These are phyloP conservation scores for Arizona elegans DNA, from an alignment of 2,113 vertebrate species.

Conservation along the genomic window DNA sequence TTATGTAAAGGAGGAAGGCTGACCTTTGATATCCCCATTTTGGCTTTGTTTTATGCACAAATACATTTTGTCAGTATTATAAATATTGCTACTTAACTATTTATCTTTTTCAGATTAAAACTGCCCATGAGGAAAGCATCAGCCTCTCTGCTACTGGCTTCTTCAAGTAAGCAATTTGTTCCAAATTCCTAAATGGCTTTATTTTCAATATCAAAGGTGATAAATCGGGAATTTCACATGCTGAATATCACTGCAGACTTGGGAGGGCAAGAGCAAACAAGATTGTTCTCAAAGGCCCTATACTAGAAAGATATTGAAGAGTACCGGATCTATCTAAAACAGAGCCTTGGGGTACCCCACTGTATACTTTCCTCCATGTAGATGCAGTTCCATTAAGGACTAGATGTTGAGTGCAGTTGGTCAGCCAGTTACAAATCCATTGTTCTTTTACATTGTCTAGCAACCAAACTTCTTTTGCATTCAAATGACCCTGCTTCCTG, in stretches of 20 bases:
- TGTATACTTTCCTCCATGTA: not conserved
- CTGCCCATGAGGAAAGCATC: slow-evolving; percentile 76
- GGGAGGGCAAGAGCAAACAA: not conserved
- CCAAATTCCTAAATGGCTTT: not conserved
- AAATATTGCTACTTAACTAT: slow-evolving; percentile 14
- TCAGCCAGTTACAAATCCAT: not conserved
- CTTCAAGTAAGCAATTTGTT: slow-evolving; percentile 72
- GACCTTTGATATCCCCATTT: not conserved
- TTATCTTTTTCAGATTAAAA: slow-evolving; percentile 62
- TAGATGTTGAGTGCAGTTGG: not conserved
- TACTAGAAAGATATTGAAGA: not conserved
- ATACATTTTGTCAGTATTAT: not conserved
- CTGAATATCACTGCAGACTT: not conserved
- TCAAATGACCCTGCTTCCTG: not conserved
- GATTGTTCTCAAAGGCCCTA: not conserved
- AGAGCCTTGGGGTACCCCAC: not conserved
- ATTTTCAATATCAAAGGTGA: not conserved
- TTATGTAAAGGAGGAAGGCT: not conserved
- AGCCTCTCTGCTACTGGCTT: slow-evolving; percentile 85
- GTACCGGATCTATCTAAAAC: not conserved
- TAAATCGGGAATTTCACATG: not conserved
- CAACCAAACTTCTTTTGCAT: not conserved
- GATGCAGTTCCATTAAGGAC: not conserved
- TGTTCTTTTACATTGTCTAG: not conserved
- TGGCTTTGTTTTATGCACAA: slow-evolving; percentile 7